Base-by-base conservation (phyloP, 2,797 vertebrate species). In the Sebastes wilsoni region DNA sequence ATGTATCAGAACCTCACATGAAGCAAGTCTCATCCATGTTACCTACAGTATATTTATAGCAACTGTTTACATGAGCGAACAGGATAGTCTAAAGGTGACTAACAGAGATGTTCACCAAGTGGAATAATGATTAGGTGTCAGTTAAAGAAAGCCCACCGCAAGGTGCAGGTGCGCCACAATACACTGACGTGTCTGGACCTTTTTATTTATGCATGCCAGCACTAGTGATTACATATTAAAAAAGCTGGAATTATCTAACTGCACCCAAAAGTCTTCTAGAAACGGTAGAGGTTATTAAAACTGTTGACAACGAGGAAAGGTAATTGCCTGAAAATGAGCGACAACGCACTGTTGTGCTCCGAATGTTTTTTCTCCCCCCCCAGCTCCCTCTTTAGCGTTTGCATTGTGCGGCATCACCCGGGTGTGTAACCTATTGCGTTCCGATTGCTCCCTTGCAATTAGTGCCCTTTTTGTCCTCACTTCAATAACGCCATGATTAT, bases 401-500 rank as follows among this genome's bases (percentile, higher is more conserved):
- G 97, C 97, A 99, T 99, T 99, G 98, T 99, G 97, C 96, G 87
- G 94, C 96, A 95, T 97, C 97, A 97, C 97, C 97, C 97, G 97
- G 97, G 97, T 98, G 97, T 99, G 97, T 99, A 99, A 99, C 98
- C 98, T 99, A 99, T 99, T 99, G 97, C 97, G 97, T 97, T 97
- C 96, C 97, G 96, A 99, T 98, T 97, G 98, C 98, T 99, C 97
- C 98, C 97, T 97, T 98, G 97, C 98, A 99, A 99, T 99, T 99
- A 99, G 98, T 97, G 97, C 92, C 97, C 97, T 98, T 98, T 99
- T 99, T 99, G 98, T 99, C 97, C 97, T 99, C 96, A 96, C 97
- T 98, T 99, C 98, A 99, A 99, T 99, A 97, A 97, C 97, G 96
- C 95, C 97, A 96, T 99, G 98, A 99, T 99, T 99, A 99, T 98